phyloP scores from a whole-genome alignment of 2,888 invertebrate species.

The Lithophane semibrunnea region DNA sequence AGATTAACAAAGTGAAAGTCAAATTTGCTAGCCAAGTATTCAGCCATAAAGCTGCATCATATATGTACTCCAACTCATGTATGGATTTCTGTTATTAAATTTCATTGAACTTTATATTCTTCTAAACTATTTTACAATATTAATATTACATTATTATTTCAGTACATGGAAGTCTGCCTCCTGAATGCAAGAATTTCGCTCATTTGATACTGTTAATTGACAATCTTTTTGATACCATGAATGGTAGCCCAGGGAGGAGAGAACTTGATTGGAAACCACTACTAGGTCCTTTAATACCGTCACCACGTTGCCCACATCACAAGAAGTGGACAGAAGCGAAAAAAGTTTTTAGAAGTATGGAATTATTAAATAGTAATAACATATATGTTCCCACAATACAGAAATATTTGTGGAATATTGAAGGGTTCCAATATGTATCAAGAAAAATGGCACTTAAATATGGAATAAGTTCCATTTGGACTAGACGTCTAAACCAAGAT shows the following conservation, averaged over 20 bases:
- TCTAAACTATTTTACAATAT: not conserved
- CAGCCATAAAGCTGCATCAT: constrained; percentile 1
- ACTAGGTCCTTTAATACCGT: not conserved
- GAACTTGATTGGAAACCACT: constrained; percentile 8
- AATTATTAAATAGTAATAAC: constrained; percentile 8
- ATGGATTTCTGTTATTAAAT: not conserved
- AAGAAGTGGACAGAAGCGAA: constrained; percentile 12
- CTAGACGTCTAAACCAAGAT: constrained; percentile 18
- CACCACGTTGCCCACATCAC: constrained; percentile 13
- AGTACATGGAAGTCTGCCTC: not conserved
- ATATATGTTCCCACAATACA: constrained; percentile 7
- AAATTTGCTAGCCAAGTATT: constrained; percentile 8
- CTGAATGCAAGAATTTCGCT: constrained; percentile 11
- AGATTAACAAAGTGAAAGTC: constrained; percentile 18
- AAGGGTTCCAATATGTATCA: not conserved
- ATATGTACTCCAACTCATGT: not conserved
- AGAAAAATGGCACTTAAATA: not conserved
- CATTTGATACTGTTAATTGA: constrained; percentile 11
- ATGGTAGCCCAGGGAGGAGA: constrained; percentile 1
- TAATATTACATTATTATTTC: constrained; percentile 9
- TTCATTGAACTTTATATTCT: not conserved
- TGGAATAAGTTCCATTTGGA: constrained; percentile 24
- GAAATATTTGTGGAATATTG: constrained; percentile 18
- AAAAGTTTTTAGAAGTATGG: constrained; percentile 3
- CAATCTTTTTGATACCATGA: constrained; percentile 28